A percentile compares a stretch with the other conserved stretches of the same genome.
Evolutionary conservation across 2,797 vertebrate genomes (phyloP).

Genomic region (Salarias fasciatus): DNA sequence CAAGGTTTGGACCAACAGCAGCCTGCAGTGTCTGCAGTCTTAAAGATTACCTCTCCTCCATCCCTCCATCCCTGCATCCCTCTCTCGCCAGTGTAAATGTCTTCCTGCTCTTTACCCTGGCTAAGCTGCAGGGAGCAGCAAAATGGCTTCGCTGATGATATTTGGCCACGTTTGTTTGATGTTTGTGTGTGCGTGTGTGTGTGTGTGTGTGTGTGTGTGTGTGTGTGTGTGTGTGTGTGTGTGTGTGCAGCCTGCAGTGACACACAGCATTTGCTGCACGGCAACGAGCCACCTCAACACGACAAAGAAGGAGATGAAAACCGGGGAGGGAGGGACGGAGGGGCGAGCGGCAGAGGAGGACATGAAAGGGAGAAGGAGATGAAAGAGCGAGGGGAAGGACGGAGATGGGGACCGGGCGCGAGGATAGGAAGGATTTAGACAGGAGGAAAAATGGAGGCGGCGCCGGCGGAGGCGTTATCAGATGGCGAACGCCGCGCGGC

Average conservation of each 20-base stretch:
- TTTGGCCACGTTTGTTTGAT: constrained; percentile 41
- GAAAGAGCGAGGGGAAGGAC: background rate
- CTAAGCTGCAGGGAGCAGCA: constrained; percentile 33
- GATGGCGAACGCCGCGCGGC: background rate
- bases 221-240: constrained; percentile 15
- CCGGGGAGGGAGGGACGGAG: background rate
- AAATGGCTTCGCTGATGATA: constrained; percentile 42
- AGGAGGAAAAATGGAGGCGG: constrained; percentile 5
- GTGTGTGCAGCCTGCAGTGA: constrained; percentile 11
- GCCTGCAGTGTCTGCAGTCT: constrained; percentile 26
- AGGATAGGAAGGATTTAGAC: background rate
- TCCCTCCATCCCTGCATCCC: constrained; percentile 8
- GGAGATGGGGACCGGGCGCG: background rate
- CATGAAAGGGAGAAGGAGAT: background rate
- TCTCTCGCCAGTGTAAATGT: constrained; percentile 31
- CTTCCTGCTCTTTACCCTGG: constrained; percentile 30
- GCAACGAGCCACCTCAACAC: background rate
- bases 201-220: constrained; percentile 1
- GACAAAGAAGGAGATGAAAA: background rate
- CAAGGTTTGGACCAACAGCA: constrained; percentile 18
- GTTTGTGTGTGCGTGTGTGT: constrained; percentile 12
- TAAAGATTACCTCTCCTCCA: constrained; percentile 28
- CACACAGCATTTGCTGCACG: constrained; percentile 1
- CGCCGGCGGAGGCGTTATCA: background rate
- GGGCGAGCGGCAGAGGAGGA: too few relatives aligned